Evolutionary conservation across 2,797 vertebrate genomes (phyloP).

Genomic region (Pipistrellus pygmaeus): DNA sequence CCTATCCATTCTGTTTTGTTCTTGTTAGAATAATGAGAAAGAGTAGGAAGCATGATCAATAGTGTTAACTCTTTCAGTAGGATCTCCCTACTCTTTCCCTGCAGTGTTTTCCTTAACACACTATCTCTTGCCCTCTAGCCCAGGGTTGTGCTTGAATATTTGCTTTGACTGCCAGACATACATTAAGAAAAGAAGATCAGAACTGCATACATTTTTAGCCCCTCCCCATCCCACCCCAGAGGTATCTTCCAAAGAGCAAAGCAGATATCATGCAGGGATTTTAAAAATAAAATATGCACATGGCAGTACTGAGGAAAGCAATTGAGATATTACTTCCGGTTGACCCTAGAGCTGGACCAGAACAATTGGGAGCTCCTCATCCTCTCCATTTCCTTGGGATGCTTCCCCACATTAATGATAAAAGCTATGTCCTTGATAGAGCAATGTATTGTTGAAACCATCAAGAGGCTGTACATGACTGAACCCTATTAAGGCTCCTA

Average conservation of each 20-base stretch:
- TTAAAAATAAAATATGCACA: background rate
- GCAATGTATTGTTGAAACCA: background rate
- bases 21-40: background rate
- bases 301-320: background rate
- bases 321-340: background rate
- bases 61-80: background rate
- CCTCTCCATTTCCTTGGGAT: background rate
- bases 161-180: background rate
- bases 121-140: background rate
- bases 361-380: background rate
- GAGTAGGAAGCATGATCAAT: background rate
- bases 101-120: no score
- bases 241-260: background rate
- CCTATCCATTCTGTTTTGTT: background rate
- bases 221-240: accelerated
- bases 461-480: background rate
- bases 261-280: background rate
- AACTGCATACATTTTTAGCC: background rate
- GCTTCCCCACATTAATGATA: background rate
- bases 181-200: background rate
- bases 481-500: background rate
- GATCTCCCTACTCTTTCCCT: background rate
- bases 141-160: background rate
- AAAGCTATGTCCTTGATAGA: background rate
- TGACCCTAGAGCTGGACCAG: background rate